Conservation (phyloP, 2,797 vertebrate species). For the Hyperoplus immaculatus region DNA sequence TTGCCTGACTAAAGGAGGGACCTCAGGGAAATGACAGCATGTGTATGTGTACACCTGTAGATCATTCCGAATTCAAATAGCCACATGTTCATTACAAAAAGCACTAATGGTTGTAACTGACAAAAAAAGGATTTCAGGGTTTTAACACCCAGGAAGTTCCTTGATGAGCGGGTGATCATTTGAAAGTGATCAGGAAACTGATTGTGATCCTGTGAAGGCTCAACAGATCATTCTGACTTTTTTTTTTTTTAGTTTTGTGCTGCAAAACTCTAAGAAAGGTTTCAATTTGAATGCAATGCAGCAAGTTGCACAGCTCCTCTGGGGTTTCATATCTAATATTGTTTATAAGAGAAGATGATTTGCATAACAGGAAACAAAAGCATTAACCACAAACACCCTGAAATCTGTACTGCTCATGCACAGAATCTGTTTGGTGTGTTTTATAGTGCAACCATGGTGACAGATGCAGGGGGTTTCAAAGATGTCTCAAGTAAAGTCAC, state of each 20-base stretch:
- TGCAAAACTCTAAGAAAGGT: not conserved
- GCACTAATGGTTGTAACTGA: not conserved
- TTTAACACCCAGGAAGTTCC: constrained; percentile 3
- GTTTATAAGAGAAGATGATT: not conserved
- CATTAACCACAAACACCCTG: not conserved
- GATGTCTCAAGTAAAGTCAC: not conserved
- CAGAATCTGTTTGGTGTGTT: constrained; percentile 26
- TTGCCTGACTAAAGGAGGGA: constrained; percentile 9
- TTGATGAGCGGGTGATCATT: constrained; percentile 18
- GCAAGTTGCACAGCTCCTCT: not conserved
- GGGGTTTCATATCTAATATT: not conserved
- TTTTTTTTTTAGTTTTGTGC: not conserved
- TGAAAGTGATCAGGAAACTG: constrained; percentile 11
- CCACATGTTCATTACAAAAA: not conserved
- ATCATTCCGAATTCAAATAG: not conserved
- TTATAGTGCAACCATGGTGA: constrained; percentile 38
- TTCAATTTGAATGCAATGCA: not conserved
- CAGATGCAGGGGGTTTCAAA: constrained; percentile 4
- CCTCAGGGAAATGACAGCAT: constrained; percentile 1
- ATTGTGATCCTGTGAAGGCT: not conserved
- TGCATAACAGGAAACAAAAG: not conserved
- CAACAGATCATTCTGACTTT: not conserved
- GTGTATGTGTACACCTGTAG: not conserved
- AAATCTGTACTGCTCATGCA: rapidly evolving
- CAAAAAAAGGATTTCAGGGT: not conserved